Percentiles rank a stretch among this genome's conserved stretches.
Conservation (phyloP, 2,797 vertebrate genomes). For the Remorina albescens region DNA sequence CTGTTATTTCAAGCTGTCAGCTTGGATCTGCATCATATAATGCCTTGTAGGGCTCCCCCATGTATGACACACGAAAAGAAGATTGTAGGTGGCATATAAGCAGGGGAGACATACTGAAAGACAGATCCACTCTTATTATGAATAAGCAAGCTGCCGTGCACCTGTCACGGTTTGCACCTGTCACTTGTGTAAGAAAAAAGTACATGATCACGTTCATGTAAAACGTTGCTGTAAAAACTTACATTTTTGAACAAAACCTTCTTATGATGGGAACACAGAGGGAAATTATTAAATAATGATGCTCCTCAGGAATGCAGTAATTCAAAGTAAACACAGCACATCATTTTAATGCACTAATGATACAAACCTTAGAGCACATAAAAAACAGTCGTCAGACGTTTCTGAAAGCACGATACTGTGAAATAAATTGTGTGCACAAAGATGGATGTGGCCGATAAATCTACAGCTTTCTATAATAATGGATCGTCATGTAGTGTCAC, state of each 20-base stretch:
- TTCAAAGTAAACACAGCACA: too few relatives aligned
- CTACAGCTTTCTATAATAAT: neutral
- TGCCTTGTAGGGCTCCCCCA: constrained; percentile 56
- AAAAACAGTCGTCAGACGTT: constrained; percentile 17
- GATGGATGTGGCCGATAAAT: neutral
- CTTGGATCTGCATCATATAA: constrained; percentile 71
- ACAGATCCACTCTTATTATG: constrained; percentile 30
- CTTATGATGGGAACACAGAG: neutral
- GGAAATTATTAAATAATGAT: neutral
- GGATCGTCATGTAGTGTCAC: neutral
- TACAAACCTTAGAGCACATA: constrained; percentile 41
- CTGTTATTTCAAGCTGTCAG: constrained; percentile 80
- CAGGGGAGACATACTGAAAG: constrained; percentile 40
- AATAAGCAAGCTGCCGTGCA: constrained; percentile 23
- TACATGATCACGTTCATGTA: constrained; percentile 12
- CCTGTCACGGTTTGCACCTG: constrained; percentile 32
- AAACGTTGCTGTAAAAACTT: constrained; percentile 8
- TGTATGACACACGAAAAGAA: constrained; percentile 62
- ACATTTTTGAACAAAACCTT: neutral
- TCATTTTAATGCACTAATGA: constrained; percentile 37
- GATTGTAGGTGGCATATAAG: constrained; percentile 50
- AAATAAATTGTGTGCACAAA: neutral
- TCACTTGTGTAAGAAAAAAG: constrained; percentile 23
- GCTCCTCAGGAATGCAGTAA: neutral
- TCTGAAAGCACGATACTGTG: constrained; percentile 8